These are phyloP conservation scores for Cryptocephalus primarius DNA, from an alignment of 2,888 invertebrate genomes.

Conservation along the genomic window DNA sequence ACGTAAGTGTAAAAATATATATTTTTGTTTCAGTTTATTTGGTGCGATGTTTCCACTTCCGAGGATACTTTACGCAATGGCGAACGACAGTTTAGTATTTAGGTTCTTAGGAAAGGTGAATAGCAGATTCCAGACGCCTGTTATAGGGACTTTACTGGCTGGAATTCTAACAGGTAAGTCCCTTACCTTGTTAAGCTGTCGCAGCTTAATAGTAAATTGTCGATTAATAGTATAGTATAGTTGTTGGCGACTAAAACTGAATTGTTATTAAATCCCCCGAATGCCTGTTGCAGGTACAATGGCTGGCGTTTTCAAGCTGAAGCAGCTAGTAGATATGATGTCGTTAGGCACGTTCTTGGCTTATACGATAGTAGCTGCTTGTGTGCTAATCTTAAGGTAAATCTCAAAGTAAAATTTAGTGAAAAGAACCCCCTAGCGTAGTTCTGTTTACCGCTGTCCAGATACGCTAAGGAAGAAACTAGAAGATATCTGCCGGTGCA, in stretches of 20 bases:
- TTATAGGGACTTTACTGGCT: conserved; percentile 60
- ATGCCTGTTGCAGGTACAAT: conserved; percentile 33
- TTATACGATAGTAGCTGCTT: conserved; percentile 82
- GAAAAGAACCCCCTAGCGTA: neutral
- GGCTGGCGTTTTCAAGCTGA: neutral
- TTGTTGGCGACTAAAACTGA: no score
- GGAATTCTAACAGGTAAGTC: conserved; percentile 50
- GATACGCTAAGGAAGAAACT: conserved; percentile 24
- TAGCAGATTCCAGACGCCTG: conserved; percentile 59
- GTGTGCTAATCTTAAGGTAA: conserved; percentile 57
- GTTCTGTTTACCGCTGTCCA: conserved; percentile 4
- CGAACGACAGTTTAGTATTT: conserved; percentile 71
- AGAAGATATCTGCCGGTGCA: conserved; percentile 16
- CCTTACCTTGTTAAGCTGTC: no score
- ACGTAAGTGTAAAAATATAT: no score
- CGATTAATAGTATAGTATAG: no score
- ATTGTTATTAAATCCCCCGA: no score
- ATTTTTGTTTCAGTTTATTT: conserved; percentile 38
- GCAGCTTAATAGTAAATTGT: no score
- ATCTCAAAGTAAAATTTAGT: no score
- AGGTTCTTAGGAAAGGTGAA: conserved; percentile 59
- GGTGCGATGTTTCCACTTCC: conserved; percentile 76
- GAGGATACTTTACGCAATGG: conserved; percentile 77
- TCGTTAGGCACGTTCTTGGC: conserved; percentile 76
- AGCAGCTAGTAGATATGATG: conserved; percentile 78